Base-by-base conservation (phyloP, 2,797 vertebrate species). In the Acanthiza pusilla region DNA sequence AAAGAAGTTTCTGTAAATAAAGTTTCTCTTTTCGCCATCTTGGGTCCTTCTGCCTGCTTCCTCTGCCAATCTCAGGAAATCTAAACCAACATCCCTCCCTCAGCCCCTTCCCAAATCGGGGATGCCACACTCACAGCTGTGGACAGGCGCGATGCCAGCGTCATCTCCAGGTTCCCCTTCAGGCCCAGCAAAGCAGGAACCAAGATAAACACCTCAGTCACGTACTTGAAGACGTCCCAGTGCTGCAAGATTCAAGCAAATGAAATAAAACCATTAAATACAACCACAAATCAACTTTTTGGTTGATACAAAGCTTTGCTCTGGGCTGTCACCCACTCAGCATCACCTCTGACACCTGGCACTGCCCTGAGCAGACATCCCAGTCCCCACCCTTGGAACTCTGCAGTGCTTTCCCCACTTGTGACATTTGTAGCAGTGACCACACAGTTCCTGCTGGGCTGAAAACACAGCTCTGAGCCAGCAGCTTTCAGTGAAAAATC, bases 101-200 rank as follows among this genome's bases (percentile, higher is more conserved):
- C 42, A 43, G 42, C 42, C 42, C 42, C 42, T 55, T 20, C 34
- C 48, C n/a, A 14, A 16, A 50, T 4, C 30, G 18, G 34, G 29
- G 6, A 4, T 21, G 58, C 57, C 61, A 70, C 75, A 98, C 99
- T 99, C 97, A 99, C 99, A 95, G 99, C 99, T 38, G 99, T 99
- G 40, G 99, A 99, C n/a, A 99, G 98, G 84, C 99, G 98, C 19
- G 99, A 99, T 0, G 99, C 99, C 96, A 99, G 97, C 1, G 99
- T 99, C 99, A 99, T 99, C 97, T 99, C 99, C 91, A 99, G 98
- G 98, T 99, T 99, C 55, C 99, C 99, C 97, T 99, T 99, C 62
- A 99, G 98, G 7, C 99, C 99, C 94, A 99, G 98, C 40, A 99
- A 97, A 0, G 99, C 99, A 47, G 99, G 99, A 30, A 99, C 99